These are phyloP conservation scores for Sardinella longiceps DNA, from an alignment of 2,797 vertebrate species.

Conservation along the genomic window DNA sequence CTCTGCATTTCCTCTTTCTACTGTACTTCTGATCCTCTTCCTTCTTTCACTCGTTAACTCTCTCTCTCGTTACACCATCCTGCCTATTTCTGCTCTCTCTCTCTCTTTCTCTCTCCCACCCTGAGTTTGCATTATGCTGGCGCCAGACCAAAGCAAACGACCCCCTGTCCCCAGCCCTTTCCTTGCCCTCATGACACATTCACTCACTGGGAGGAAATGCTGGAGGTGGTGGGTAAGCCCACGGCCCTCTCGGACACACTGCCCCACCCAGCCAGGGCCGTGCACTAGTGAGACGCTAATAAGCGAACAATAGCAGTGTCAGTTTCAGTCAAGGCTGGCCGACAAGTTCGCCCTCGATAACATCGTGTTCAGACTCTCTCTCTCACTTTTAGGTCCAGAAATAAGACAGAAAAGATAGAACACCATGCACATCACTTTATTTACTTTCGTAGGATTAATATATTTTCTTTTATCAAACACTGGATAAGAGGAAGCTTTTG, in stretches of 20 bases:
- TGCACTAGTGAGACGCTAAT: background rate
- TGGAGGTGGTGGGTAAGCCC: constrained; percentile 49
- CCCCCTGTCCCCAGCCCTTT: constrained; percentile 45
- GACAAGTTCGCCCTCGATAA: background rate
- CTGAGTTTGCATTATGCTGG: constrained; percentile 43
- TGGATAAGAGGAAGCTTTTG: background rate
- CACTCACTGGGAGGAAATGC: constrained; percentile 60
- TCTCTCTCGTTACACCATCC: background rate
- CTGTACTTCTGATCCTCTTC: background rate
- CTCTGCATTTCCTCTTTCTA: background rate
- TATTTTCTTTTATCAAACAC: background rate
- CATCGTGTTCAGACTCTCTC: background rate
- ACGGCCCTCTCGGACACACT: constrained; percentile 42
- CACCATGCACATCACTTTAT: background rate
- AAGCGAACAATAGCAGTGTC: background rate
- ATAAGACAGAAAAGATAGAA: background rate
- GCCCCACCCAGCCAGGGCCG: constrained; percentile 26
- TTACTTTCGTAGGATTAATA: too few species aligned
- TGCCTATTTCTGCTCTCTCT: background rate
- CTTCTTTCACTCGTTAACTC: constrained; percentile 1
- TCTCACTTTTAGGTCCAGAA: background rate
- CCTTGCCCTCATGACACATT: constrained; percentile 58
- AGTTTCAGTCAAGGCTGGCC: background rate
- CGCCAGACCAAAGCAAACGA: constrained; percentile 62
- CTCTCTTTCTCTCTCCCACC: constrained; percentile 19